These are phyloP conservation scores for Callipepla squamata DNA, from an alignment of 2,113 vertebrate genomes.

Conservation along the genomic window DNA sequence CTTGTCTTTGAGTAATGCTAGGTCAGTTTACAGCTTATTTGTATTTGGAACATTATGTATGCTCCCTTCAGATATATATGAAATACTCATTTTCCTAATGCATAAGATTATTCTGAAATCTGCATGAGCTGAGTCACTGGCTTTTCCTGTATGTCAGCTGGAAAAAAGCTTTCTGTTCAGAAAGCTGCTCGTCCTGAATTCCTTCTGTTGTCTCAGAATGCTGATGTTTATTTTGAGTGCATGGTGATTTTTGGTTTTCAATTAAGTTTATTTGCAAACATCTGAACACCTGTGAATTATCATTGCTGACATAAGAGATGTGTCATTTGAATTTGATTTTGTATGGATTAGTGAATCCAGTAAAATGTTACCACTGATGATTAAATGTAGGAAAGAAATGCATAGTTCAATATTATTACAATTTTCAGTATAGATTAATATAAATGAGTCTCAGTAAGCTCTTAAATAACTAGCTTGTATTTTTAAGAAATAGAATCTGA, in stretches of 20 bases:
- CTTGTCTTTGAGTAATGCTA: neutral
- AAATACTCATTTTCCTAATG: slow-evolving; percentile 27
- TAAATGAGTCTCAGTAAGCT: neutral
- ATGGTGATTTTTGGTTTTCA: slow-evolving; percentile 38
- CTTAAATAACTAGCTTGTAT: neutral
- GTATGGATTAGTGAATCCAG: neutral
- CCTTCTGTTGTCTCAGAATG: slow-evolving; percentile 9
- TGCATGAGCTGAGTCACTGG: slow-evolving; percentile 12
- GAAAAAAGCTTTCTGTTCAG: slow-evolving; percentile 36
- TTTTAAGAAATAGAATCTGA: neutral
- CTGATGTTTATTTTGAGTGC: neutral
- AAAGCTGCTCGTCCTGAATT: slow-evolving; percentile 23
- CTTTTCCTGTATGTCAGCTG: neutral
- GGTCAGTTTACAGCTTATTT: neutral
- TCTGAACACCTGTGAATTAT: slow-evolving; percentile 38
- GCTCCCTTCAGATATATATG: neutral
- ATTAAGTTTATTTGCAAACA: slow-evolving; percentile 47
- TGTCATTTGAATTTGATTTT: neutral
- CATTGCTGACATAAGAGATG: slow-evolving; percentile 7
- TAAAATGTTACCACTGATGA: slow-evolving; percentile 6
- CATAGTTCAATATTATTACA: neutral
- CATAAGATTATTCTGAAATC: neutral
- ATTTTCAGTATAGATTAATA: neutral
- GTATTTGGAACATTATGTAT: neutral
- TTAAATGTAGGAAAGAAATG: slow-evolving; percentile 1